Conservation (phyloP, 1,140 invertebrate species). For the Papilio machaon region DNA sequence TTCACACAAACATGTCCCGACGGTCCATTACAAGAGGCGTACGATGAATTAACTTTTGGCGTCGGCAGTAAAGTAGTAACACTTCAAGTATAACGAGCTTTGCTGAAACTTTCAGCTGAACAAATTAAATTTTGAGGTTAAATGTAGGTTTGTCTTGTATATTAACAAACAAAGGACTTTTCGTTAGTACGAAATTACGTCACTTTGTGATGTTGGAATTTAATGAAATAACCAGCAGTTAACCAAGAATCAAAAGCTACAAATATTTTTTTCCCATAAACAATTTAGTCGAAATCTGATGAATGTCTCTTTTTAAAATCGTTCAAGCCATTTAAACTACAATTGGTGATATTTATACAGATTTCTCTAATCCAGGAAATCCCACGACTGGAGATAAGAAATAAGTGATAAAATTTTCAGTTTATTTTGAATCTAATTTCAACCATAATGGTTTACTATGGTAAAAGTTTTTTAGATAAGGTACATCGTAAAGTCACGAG, state of each 20-base stretch:
- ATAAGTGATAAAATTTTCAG: background rate
- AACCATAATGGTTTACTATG: background rate
- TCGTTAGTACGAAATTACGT: background rate
- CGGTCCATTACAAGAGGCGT: slow-evolving; percentile 21
- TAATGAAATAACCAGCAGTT: background rate
- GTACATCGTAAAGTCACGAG: background rate
- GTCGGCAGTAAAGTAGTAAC: background rate
- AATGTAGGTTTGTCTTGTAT: background rate
- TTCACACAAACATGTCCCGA: slow-evolving; percentile 1
- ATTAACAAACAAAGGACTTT: slow-evolving; percentile 5
- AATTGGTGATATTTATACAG: no score
- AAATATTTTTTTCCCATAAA: no score
- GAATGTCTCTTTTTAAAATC: background rate
- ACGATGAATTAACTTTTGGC: slow-evolving; percentile 12
- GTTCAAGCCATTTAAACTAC: background rate
- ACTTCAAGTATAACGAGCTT: background rate
- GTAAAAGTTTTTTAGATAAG: background rate
- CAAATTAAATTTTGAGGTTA: slow-evolving; percentile 26
- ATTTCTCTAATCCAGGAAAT: no score
- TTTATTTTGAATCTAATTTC: background rate
- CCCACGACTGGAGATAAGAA: no score
- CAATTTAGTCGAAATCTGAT: no score
- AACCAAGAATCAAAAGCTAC: background rate
- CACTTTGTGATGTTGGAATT: background rate
- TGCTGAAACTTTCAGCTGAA: background rate